Evolutionary conservation across 2,797 vertebrate species (phyloP).

Genomic region (Cephalopachus bancanus): DNA sequence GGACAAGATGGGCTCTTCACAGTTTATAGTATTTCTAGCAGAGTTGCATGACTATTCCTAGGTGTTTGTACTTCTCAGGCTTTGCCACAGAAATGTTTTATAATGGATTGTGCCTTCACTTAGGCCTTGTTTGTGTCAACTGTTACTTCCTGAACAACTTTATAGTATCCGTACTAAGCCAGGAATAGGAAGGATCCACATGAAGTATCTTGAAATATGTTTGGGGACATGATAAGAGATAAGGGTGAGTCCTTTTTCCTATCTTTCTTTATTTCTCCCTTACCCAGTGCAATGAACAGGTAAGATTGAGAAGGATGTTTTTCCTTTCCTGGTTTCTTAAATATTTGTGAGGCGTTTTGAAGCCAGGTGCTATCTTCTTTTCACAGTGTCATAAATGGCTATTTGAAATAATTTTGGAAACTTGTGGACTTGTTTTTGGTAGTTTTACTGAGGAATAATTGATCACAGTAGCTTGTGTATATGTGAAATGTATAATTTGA

Average conservation of each 20-base stretch:
- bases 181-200: neutral
- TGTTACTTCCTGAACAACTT: neutral
- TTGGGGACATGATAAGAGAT: neutral
- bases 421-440: neutral
- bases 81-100: constrained; percentile 31
- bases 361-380: constrained; percentile 5
- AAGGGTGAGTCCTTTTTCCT: neutral
- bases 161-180: neutral
- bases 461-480: neutral
- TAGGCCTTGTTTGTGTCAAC: neutral
- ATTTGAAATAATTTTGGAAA: constrained; percentile 13
- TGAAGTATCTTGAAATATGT: neutral
- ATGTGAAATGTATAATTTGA: neutral
- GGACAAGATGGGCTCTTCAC: neutral
- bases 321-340: neutral
- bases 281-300: neutral
- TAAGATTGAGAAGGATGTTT: neutral
- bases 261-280: neutral
- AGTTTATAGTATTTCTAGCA: neutral
- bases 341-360: constrained; percentile 39
- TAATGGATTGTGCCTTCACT: neutral
- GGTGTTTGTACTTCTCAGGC: neutral
- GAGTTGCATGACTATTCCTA: neutral
- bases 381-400: neutral
- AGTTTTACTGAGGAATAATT: constrained; percentile 34